Evolutionary conservation across 2,797 vertebrate species (phyloP), one percentile per base, ranked within the genome.

Genomic region (Octomys mimax): DNA sequence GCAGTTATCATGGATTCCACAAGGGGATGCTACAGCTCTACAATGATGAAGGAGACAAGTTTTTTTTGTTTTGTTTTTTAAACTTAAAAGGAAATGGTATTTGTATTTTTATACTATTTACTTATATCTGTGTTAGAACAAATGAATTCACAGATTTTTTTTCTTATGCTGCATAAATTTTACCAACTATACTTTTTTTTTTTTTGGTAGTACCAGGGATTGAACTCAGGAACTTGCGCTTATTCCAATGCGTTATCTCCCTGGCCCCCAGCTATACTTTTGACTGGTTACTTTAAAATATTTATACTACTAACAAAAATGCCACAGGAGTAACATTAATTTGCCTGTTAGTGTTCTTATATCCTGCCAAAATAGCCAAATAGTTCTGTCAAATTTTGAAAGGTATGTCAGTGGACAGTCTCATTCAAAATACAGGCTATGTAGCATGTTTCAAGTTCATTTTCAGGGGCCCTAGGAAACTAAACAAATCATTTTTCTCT

Each of bases 1-100:
- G 95, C 59, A 95, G 64, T 97, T 95, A 66, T 24, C 33, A 88
- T 33, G 6, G 78, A 5, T 13, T 46, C 96, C 97, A 97, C 97
- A 90, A 96, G 97, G 92, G 93, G 95, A 57, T 81, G 92, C 95
- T 90, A 86, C 0, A 92, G 89, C 16, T 81, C 78, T 80, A 80
- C 28, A 89, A 92, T 86, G 84, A 93, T 75, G 49, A 95, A 91
- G 7, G 12, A 49, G 28, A 28, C 26, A 33, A 8, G 31, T 24
- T 42, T 26, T 39, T 73, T 73, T 28, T 75, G 22, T 2, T 71
- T 42, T 36, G 16, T 54, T 52, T 54, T 28, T 54, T 18, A 5
- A 42, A 80, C 11, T 70, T 84, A 91, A 83, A 61, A 82, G 68
- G 52, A 95, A 95, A 89, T 26, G 39, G 28, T 77, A 89, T 79